A percentile compares a stretch with the other conserved stretches of the same genome.
phyloP scores from a whole-genome alignment of 2,888 invertebrate species.

The Mellilla xanthometata region DNA sequence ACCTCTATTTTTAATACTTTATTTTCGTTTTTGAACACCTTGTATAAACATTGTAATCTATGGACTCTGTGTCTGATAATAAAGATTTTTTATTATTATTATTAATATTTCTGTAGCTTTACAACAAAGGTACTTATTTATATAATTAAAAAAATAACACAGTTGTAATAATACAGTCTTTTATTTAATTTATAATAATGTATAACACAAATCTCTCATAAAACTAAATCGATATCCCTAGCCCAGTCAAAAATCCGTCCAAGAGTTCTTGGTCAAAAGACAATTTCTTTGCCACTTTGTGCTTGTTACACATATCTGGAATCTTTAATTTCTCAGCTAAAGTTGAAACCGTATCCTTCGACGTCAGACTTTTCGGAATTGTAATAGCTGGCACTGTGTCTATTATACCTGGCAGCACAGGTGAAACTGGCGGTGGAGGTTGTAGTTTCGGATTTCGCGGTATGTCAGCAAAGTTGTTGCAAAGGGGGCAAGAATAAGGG shows the following conservation, averaged over 20 bases:
- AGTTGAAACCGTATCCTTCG: constrained; percentile 20
- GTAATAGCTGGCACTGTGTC: constrained; percentile 33
- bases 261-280: constrained; percentile 45
- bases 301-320: constrained; percentile 20
- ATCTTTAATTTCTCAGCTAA: constrained; percentile 6
- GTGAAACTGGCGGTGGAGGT: constrained; percentile 29
- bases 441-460: constrained; percentile 28
- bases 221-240: constrained; percentile 25
- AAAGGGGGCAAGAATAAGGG: constrained; percentile 23
- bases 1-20: no score
- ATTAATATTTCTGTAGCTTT: no score
- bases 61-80: no score
- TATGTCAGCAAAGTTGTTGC: constrained; percentile 27
- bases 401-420: constrained; percentile 38
- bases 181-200: no score
- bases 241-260: constrained; percentile 42
- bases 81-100: no score
- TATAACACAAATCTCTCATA: no score
- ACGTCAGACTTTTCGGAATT: constrained; percentile 27
- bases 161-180: no score
- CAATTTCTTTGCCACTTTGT: constrained; percentile 30
- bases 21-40: no score
- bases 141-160: no score
- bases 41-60: no score
- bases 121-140: no score